phyloP scores from a whole-genome alignment of 2,797 vertebrate genomes.

The Chromobotia macracanthus region DNA sequence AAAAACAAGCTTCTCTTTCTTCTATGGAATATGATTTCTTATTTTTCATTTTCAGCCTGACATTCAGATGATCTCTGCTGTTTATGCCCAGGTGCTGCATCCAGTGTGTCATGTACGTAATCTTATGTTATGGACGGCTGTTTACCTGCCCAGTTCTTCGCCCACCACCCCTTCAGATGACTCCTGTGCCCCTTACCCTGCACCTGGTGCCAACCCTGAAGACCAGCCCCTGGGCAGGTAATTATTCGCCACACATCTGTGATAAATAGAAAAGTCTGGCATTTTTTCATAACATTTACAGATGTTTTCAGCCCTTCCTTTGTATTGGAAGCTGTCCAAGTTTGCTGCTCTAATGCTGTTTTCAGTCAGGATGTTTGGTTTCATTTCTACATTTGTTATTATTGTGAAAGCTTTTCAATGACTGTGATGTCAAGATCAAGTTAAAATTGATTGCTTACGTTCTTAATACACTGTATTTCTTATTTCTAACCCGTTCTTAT shows the following conservation, averaged over 20 bases:
- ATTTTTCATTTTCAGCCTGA: background rate
- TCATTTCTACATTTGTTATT: too few relatives aligned
- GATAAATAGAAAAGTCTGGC: background rate
- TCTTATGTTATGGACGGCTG: slow-evolving; percentile 95
- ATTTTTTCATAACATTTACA: slow-evolving; percentile 52
- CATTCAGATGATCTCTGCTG: background rate
- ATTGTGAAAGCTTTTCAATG: too few relatives aligned
- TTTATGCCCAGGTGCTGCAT: slow-evolving; percentile 85
- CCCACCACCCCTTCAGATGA: slow-evolving; percentile 92
- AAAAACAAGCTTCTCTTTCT: background rate
- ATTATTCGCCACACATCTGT: slow-evolving; percentile 68
- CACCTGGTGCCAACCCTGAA: slow-evolving; percentile 84
- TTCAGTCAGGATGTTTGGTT: too few relatives aligned
- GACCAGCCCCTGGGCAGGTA: slow-evolving; percentile 92
- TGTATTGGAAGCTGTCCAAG: background rate
- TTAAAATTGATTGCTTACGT: too few relatives aligned
- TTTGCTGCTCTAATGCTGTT: too few relatives aligned
- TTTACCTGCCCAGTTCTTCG: slow-evolving; percentile 94
- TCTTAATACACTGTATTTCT: too few relatives aligned
- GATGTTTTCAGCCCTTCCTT: background rate
- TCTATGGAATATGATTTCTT: background rate
- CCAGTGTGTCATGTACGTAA: slow-evolving; percentile 97
- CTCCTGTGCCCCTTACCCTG: slow-evolving; percentile 90
- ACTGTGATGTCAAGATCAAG: too few relatives aligned
- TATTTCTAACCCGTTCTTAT: too few relatives aligned